Evolutionary conservation across 2,888 invertebrate species (phyloP), one percentile per base, ranked within the genome.

Genomic region (Drosophila colorata): DNA sequence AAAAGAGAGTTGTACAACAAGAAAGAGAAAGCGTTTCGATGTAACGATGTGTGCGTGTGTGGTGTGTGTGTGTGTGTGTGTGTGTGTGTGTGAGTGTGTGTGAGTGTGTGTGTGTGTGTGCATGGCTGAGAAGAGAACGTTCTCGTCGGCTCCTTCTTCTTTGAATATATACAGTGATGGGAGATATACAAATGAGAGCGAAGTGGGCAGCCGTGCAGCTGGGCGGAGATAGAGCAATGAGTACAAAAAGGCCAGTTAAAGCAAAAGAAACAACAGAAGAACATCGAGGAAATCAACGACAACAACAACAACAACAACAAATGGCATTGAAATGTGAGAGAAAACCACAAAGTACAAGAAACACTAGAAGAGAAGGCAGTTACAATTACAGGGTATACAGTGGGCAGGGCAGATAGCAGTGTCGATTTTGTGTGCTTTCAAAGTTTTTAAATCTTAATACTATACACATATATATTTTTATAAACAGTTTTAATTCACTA

Each of bases 1-100:
- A 86, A 85, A 82, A 83, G 83, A 85, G 86, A 77, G 76, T 78
- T 85, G 88, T 85, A 87, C 82, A 87, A 87, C 87, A 79, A 80
- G 69, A 87, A 82, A 87, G 86, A 87, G 82, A 85, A 78, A 83
- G 85, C 82, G 74, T 80, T 76, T 76, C 74, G 59, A 71, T 56
- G 67, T 60, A 47, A 72, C 78, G 63, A 74, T 60, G 70, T 60
- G 46, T 64, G 64, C 14, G 43, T 57, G 73, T 67, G 28, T 18
- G 55, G 47, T 16, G 25, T 61, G 52, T 40, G 28, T 43, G 49
- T 51, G 23, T 49, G 18, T 8, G 47, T 52, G 46, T 44, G 52
- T 40, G 51, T 7, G 59, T 31, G 57, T 48, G 53, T 31, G 43
- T 28, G 56, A 31, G n/a, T 9, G 14, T 37, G 16, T 37, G 44